phyloP scores from a whole-genome alignment of 1,140 invertebrate species.

The Cepaea nemoralis region DNA sequence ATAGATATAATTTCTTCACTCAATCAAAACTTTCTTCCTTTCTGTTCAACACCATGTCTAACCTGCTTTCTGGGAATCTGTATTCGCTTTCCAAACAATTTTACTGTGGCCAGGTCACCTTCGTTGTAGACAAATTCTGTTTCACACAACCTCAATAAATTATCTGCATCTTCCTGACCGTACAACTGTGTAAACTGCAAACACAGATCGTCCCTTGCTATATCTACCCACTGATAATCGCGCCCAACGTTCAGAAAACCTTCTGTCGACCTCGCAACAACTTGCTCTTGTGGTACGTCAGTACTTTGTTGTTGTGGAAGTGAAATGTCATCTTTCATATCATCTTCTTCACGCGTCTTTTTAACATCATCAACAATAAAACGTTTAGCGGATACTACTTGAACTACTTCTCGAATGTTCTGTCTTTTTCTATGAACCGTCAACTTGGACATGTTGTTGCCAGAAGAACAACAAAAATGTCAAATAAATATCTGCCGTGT shows the following conservation, averaged over 20 bases:
- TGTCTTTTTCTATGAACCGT: not conserved
- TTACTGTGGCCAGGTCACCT: slow-evolving; percentile 75
- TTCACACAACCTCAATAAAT: slow-evolving; percentile 58
- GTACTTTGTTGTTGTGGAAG: not conserved
- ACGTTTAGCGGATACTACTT: not conserved
- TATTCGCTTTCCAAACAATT: slow-evolving; percentile 80
- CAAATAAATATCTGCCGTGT: no score
- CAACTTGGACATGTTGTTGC: no score
- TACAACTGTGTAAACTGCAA: slow-evolving; percentile 60
- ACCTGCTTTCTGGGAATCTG: slow-evolving; percentile 79
- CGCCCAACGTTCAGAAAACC: slow-evolving; percentile 48
- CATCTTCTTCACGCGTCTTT: not conserved
- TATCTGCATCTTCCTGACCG: slow-evolving; percentile 53
- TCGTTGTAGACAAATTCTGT: slow-evolving; percentile 55
- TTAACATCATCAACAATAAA: not conserved
- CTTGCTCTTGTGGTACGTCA: not conserved
- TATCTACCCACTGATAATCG: slow-evolving; percentile 40
- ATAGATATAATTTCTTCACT: no score
- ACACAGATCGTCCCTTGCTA: slow-evolving; percentile 55
- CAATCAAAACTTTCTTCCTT: no score
- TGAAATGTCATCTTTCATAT: not conserved
- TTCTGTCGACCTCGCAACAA: not conserved
- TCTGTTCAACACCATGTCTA: no score
- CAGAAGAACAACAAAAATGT: no score
- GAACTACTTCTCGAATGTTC: not conserved